Evolutionary conservation across 2,888 invertebrate species (phyloP), one percentile per base, ranked within the genome.

Genomic region (Hypolimnas misippus): DNA sequence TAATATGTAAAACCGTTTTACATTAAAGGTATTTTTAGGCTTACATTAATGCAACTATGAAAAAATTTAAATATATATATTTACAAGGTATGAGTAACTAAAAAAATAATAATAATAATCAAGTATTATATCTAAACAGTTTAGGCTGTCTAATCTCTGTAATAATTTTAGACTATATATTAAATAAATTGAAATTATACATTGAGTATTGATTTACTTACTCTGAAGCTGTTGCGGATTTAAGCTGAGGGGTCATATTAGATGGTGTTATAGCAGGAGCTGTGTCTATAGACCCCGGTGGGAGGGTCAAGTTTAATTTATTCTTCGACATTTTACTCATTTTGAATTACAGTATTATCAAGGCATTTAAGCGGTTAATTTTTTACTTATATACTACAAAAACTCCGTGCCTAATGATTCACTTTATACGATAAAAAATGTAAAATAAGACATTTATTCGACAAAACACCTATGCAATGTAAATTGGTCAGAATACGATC

Each of bases 241-340:
- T 93, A 69, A 93, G 87, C 77, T 93, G 92, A 35, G 93, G 92
- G 19, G 92, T 93, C 87, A 92, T 93, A 72, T 92, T 91, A 19
- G 93, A 93, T 62, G 94, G 94, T 66, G 94, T 93, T 55, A 93
- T 87, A 29, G 93, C 90, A 66, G 95, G 94, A 64, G 93, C 94
- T 58, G 95, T 94, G 87, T 97, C 97, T 73, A 97, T 96, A 71
- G 97, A 96, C 84, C 97, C 97, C 78, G 97, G 97, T 77, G 97
- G 97, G 81, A 98, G 93, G 81, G 97, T 97, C 87, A 98, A 90
- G 84, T 97, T 97, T 78, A 97, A 92, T 92, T 97, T 98, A 87
- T 98, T 98, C 89, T 97, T 97, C 76, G 97, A 97, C 97, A 97
- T 97, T 88, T 93, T 94, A 83, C 89, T 93, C 92, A 92, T 92